Conservation (phyloP, 2,888 invertebrate genomes). For the Spilarctia lutea region DNA sequence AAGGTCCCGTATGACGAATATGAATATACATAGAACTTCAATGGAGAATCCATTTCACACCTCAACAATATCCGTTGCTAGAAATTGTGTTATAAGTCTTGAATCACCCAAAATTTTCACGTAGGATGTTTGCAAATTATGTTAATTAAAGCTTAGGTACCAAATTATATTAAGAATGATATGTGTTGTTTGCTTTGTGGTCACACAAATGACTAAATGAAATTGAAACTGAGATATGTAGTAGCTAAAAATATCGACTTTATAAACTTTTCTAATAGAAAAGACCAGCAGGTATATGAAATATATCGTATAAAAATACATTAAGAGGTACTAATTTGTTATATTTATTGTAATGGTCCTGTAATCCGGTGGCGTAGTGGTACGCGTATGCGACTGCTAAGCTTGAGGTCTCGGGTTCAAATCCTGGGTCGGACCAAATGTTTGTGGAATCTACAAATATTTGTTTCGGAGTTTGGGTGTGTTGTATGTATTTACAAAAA, state of each 20-base stretch:
- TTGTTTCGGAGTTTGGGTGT: too few relatives aligned
- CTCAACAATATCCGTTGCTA: not conserved
- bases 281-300: not conserved
- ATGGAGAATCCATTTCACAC: slow-evolving; percentile 8
- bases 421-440: too few relatives aligned
- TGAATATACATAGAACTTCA: not conserved
- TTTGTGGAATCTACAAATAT: too few relatives aligned
- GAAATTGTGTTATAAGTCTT: not conserved
- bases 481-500: too few relatives aligned
- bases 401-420: too few relatives aligned
- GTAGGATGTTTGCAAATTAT: not conserved
- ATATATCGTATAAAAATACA: not conserved
- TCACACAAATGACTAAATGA: not conserved
- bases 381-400: too few relatives aligned
- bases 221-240: not conserved
- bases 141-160: not conserved
- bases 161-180: not conserved
- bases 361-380: too few relatives aligned
- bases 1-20: not conserved
- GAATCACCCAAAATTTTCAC: not conserved
- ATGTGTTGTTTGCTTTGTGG: not conserved
- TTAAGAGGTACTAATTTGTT: not conserved
- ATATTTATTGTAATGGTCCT: too few relatives aligned
- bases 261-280: not conserved
- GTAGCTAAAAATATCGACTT: not conserved